These are phyloP conservation scores for Damaliscus lunatus DNA, from an alignment of 2,113 vertebrate species.

Conservation along the genomic window DNA sequence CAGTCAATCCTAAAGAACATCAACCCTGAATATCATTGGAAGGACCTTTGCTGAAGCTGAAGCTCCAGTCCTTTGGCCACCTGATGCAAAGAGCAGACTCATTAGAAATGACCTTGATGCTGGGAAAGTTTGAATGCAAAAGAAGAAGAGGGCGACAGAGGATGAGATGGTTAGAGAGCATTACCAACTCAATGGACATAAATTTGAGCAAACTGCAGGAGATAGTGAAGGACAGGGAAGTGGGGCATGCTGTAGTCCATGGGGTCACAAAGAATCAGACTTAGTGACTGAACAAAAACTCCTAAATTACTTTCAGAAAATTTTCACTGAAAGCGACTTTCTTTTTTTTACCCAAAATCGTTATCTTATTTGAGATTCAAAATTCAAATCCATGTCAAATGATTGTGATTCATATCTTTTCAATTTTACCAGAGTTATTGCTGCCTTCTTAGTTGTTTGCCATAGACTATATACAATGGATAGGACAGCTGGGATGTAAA, in stretches of 20 bases:
- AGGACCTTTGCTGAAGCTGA: not conserved
- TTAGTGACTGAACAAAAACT: not conserved
- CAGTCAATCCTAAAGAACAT: not conserved
- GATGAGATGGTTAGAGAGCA: not conserved
- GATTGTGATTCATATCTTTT: not conserved
- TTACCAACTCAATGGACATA: not conserved
- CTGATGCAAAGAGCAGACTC: not conserved
- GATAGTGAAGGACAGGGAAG: not conserved
- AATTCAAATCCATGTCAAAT: slow-evolving; percentile 18
- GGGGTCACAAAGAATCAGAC: not conserved
- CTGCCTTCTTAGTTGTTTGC: not conserved
- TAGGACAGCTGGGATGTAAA: not conserved
- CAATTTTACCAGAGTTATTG: not conserved
- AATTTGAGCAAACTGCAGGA: not conserved
- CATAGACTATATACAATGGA: not conserved
- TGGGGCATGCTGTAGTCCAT: not conserved
- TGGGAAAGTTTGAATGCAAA: not conserved
- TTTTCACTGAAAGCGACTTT: not conserved
- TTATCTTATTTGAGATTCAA: slow-evolving; percentile 33
- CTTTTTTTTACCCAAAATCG: not conserved
- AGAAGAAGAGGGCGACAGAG: not conserved
- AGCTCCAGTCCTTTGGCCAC: not conserved
- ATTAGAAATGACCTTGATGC: not conserved
- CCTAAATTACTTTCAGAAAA: not conserved
- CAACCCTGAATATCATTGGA: not conserved